Conservation (phyloP, 2,797 vertebrate genomes). For the Micropoecilia bifurca region DNA sequence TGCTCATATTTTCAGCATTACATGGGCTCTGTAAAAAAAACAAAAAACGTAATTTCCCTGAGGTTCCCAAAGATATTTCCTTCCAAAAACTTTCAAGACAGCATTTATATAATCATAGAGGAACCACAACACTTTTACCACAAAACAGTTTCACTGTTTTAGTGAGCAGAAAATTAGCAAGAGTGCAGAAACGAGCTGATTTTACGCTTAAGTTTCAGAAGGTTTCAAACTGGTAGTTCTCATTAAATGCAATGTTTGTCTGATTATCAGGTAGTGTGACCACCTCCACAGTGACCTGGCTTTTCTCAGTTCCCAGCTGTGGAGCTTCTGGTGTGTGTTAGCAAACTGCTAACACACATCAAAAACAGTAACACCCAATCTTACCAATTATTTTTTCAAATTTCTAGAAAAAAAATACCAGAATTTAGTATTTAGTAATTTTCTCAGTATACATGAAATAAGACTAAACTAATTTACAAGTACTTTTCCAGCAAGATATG, state of each 20-base stretch:
- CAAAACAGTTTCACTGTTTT: not conserved
- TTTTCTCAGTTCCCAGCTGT: not conserved
- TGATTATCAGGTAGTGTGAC: not conserved
- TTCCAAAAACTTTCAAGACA: not conserved
- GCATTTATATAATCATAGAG: not conserved
- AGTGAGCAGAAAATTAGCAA: not conserved
- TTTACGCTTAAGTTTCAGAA: not conserved
- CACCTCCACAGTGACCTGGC: not conserved
- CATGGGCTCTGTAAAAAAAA: not conserved
- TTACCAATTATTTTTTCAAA: not conserved
- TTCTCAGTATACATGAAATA: not conserved
- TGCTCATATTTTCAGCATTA: slow-evolving; percentile 10
- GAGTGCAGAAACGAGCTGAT: not conserved
- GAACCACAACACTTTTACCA: not conserved
- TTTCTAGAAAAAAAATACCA: not conserved
- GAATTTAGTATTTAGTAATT: no score
- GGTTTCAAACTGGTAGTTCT: not conserved
- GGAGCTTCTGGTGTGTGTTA: not conserved
- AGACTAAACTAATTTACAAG: not conserved
- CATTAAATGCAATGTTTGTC: not conserved
- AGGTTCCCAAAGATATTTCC: not conserved
- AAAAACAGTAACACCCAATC: not conserved
- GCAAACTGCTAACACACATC: not conserved
- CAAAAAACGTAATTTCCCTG: not conserved
- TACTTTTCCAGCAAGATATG: not conserved